Evolutionary conservation across 2,113 vertebrate genomes (phyloP).

Genomic region (Anhinga anhinga): DNA sequence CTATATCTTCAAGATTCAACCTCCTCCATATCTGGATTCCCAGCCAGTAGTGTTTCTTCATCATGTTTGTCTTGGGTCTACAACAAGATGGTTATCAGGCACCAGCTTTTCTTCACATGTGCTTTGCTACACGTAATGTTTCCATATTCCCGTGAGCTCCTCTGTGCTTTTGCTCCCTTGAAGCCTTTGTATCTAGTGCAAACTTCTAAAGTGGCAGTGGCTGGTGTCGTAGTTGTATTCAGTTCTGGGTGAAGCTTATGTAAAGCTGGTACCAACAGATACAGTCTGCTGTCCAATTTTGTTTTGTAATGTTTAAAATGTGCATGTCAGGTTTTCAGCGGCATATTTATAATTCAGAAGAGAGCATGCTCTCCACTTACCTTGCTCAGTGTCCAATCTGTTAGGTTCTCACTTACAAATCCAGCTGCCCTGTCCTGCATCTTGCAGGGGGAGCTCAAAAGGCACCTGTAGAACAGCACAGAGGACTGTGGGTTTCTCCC

Average conservation of each 20-base stretch:
- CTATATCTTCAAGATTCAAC: background rate
- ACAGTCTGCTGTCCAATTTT: background rate
- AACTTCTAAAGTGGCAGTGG: background rate
- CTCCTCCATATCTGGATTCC: background rate
- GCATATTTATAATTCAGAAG: background rate
- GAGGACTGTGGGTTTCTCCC: background rate
- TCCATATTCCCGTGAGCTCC: background rate
- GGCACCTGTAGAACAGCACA: background rate
- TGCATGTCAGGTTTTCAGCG: background rate
- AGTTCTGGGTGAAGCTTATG: background rate
- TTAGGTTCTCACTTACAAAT: background rate
- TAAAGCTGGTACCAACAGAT: background rate
- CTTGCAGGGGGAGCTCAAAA: background rate
- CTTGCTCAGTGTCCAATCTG: background rate
- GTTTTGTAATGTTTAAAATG: background rate
- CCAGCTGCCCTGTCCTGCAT: background rate
- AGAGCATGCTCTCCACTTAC: background rate
- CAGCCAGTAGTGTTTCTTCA: background rate
- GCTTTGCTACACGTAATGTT: background rate
- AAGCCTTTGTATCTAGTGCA: background rate
- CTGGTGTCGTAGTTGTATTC: background rate
- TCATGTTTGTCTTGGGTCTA: background rate
- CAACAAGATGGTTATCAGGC: rapidly evolving
- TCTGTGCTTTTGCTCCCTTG: background rate
- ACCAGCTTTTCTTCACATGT: background rate